Conservation (phyloP, 2,797 vertebrate species). For the Vireo griseus region DNA sequence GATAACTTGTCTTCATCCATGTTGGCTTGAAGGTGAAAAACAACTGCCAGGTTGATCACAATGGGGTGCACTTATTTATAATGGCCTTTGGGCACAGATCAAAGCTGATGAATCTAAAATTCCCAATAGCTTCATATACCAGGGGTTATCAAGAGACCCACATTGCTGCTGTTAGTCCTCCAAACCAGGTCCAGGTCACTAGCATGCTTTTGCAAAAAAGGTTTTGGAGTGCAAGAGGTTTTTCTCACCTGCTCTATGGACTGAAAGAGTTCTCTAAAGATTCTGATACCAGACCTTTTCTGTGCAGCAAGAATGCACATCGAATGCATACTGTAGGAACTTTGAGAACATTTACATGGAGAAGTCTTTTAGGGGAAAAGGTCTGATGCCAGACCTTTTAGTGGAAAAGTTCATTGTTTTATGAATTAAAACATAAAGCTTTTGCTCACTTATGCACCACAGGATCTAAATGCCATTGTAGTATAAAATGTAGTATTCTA, state of each 20-base stretch:
- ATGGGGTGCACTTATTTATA: neutral
- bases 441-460: neutral
- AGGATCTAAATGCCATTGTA: neutral
- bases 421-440: neutral
- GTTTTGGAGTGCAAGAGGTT: neutral
- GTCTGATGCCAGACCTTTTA: neutral
- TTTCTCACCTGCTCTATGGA: neutral
- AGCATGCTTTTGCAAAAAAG: neutral
- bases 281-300: neutral
- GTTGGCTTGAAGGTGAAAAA: neutral
- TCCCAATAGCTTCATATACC: neutral
- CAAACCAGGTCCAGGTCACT: neutral
- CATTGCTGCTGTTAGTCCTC: neutral
- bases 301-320: neutral
- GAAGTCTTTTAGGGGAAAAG: neutral
- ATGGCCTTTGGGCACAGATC: neutral
- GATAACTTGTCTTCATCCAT: neutral
- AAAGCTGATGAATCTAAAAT: neutral
- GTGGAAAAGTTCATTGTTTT: neutral
- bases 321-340: neutral
- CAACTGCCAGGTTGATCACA: neutral
- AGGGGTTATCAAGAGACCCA: neutral
- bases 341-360: neutral
- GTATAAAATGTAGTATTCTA: neutral
- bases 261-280: neutral